phyloP scores from a whole-genome alignment of 2,113 vertebrate species.

The Myrmophylax atrothorax region DNA sequence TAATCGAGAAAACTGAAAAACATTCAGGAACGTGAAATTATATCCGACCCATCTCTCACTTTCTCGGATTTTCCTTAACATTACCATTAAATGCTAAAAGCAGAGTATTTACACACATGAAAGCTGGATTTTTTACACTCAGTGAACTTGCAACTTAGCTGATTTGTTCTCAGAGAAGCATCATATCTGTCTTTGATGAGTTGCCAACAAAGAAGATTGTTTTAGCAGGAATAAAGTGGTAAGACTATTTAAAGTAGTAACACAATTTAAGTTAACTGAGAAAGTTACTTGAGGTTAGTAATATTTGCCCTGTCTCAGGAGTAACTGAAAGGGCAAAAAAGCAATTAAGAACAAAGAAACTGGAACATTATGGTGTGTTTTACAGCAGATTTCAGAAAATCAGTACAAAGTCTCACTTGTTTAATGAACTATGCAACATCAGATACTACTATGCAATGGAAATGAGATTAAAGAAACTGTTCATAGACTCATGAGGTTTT shows the following conservation, averaged over 20 bases:
- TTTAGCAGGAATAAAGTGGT: neutral
- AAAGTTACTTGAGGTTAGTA: neutral
- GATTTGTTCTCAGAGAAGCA: neutral
- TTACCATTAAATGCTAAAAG: neutral
- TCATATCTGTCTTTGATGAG: neutral
- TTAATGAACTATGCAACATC: neutral
- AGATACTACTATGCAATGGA: neutral
- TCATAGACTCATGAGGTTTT: neutral
- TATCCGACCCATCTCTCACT: neutral
- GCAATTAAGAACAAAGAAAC: neutral
- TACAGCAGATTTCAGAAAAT: neutral
- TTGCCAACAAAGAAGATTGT: neutral
- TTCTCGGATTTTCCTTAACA: neutral
- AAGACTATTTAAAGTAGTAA: neutral
- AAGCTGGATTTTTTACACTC: neutral
- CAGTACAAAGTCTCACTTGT: neutral
- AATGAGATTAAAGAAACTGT: neutral
- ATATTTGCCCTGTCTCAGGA: neutral
- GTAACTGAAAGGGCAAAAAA: neutral
- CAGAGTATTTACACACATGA: neutral
- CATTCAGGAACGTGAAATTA: neutral
- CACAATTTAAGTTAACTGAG: neutral
- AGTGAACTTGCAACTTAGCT: neutral
- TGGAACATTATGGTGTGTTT: neutral
- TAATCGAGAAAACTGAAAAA: neutral